Evolutionary conservation across 2,797 vertebrate species (phyloP).

Genomic region (Cottoperca gobio): DNA sequence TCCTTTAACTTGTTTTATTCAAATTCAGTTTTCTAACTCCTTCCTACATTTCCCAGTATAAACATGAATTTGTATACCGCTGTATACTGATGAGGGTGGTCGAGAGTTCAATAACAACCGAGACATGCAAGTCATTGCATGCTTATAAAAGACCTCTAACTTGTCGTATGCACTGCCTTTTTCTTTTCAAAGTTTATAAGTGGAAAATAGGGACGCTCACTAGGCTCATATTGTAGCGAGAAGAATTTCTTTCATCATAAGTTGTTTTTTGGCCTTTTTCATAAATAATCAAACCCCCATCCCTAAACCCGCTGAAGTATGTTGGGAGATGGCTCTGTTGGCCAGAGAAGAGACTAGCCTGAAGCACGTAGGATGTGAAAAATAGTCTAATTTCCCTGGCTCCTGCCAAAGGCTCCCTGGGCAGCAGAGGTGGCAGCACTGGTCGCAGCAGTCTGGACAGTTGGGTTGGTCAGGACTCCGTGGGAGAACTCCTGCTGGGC

Average conservation of each 20-base stretch:
- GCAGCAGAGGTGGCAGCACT: constrained; percentile 86
- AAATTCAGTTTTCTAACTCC: background rate
- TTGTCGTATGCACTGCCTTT: background rate
- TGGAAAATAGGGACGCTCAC: background rate
- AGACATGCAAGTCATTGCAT: constrained; percentile 4
- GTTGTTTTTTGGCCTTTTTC: constrained; percentile 23
- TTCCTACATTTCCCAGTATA: constrained; percentile 19
- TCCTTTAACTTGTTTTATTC: background rate
- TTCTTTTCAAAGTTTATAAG: background rate
- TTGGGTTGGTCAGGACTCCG: constrained; percentile 90
- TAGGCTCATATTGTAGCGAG: background rate
- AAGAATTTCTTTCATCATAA: background rate
- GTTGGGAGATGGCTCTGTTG: constrained; percentile 10
- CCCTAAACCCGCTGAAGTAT: background rate
- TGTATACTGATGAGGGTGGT: background rate
- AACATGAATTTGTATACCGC: background rate
- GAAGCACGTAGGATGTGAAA: constrained; percentile 4
- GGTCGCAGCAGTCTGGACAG: constrained; percentile 87
- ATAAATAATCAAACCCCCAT: constrained; percentile 30
- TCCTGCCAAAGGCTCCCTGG: constrained; percentile 88
- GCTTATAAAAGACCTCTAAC: background rate
- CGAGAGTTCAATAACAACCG: constrained; percentile 4
- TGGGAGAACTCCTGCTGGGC: constrained; percentile 97
- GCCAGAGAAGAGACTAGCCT: constrained; percentile 36
- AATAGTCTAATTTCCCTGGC: constrained; percentile 58